Evolutionary conservation across 2,888 invertebrate genomes (phyloP), one percentile per base, ranked within the genome.

Genomic region (Drosophila mimica): DNA sequence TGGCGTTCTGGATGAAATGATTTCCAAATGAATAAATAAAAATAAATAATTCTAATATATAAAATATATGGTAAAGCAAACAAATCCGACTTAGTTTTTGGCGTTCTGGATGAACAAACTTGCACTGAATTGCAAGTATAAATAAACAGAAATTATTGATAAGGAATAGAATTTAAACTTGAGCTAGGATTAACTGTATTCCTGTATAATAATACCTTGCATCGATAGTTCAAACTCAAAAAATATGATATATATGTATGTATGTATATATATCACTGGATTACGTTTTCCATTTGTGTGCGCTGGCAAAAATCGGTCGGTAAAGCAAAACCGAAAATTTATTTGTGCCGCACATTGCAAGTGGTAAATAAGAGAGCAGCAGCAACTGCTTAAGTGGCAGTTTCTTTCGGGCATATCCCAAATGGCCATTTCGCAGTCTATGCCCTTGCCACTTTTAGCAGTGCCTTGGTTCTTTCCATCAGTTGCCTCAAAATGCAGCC

Each of bases 401-500:
- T 83, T 83, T 78, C 83, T 83, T 83, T 78, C 81, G 54, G 67
- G 57, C 49, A 51, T 25, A 61, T 60, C 48, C 56, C 61, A 63
- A 57, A 34, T 63, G 73, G 49, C 56, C 61, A 77, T 61, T 73
- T 74, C n/a, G 11, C 48, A 58, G 62, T 56, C 70, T 58, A 52
- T 61, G 53, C 28, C 49, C 38, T 48, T 49, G 20, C 33, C 48
- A 25, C 48, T 34, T 59, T 60, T 34, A 25, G 34, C 36, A 53
- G 66, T 60, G 6, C 31, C 46, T 46, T 46, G 46, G 15, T 57
- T 51, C 33, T n/a, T 57, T 49, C 13, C 66, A 43, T 49, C 56
- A 57, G 49, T 56, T 78, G 89, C 57, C 70, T 70, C 54, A 66
- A 71, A 88, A 85, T 71, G 88, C 89, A 84, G 76, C 85, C 84